Evolutionary conservation across 2,113 vertebrate genomes (phyloP), one percentile per base, ranked within the genome.

Genomic region (Scophthalmus maximus): DNA sequence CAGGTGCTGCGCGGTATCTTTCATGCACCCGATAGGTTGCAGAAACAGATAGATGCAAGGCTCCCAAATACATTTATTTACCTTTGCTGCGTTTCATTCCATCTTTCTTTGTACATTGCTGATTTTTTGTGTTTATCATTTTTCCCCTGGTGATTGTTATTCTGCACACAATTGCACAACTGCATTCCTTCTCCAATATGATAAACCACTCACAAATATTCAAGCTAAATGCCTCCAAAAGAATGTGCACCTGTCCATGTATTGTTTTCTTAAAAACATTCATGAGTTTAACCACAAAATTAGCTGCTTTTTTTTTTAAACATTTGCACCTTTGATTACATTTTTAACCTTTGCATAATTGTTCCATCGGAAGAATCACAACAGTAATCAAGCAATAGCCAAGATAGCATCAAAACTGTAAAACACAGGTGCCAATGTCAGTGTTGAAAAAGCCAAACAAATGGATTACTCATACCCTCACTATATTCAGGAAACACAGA

Each of bases 121-220:
- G 5, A 32, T 56, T 68, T 66, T 56, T 68, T 66, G 14, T 46
- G 32, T 67, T 68, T 22, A 42, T 59, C 38, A 50, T 18, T 70
- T 68, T 26, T 20, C 50, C 10, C 27, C 17, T 22, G 30, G n/a
- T 29, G 17, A 38, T 68, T 85, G 27, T 57, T 67, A 67, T 73
- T 60, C 65, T 14, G 34, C 29, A 55, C 22, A 7, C 38, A 40
- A 1, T 26, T 20, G n/a, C 46, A 6, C 38, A 9, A 6, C 38
- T 9, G 8, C 38, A 9, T 40, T 12, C 38, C 38, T 40, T 25
- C 2, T 1, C 15, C 17, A 47, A 14, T 8, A 2, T 34, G 27
- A 64, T 46, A 17, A 46, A 32, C 23, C n/a, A n/a, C 14, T 17
- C 22, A 42, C 59, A 53, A 30, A 69, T 46, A 60, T 66, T 15